These are phyloP conservation scores for Habrosyne pyritoides DNA, from an alignment of 2,888 invertebrate species.

Conservation along the genomic window DNA sequence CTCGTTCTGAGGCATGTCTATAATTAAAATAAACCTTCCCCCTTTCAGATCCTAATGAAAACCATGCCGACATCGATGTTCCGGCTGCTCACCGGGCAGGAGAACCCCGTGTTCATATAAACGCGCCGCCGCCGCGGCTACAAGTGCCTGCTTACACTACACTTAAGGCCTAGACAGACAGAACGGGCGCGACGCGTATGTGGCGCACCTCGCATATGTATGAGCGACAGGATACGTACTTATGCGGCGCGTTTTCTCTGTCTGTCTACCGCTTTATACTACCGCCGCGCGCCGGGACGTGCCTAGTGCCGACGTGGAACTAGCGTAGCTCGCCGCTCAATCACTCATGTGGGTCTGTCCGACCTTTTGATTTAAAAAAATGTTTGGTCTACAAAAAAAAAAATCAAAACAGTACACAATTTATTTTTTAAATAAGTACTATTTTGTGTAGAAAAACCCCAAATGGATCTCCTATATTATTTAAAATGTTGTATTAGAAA, in stretches of 20 bases:
- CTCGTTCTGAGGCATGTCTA: no score
- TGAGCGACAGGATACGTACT: no score
- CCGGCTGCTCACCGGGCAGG: constrained; percentile 98
- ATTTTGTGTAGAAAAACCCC: no score
- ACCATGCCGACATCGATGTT: constrained; percentile 99
- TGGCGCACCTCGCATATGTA: no score
- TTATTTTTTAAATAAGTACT: no score
- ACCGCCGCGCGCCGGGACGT: no score
- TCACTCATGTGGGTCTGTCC: background rate
- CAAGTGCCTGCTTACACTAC: constrained; percentile 83
- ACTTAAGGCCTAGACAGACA: background rate
- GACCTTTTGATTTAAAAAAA: background rate
- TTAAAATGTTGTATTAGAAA: no score
- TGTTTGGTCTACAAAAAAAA: no score
- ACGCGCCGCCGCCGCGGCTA: constrained; percentile 63
- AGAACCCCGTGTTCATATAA: constrained; percentile 99
- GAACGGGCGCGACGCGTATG: no score
- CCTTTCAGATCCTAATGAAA: constrained; percentile 97
- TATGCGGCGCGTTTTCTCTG: no score
- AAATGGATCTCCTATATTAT: no score
- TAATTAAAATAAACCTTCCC: background rate
- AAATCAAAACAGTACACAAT: constrained; percentile 6
- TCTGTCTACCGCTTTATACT: background rate
- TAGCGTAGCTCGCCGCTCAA: background rate
- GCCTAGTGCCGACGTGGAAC: background rate